Conservation (phyloP, 2,888 invertebrate genomes). For the Drosophila pegasa region DNA sequence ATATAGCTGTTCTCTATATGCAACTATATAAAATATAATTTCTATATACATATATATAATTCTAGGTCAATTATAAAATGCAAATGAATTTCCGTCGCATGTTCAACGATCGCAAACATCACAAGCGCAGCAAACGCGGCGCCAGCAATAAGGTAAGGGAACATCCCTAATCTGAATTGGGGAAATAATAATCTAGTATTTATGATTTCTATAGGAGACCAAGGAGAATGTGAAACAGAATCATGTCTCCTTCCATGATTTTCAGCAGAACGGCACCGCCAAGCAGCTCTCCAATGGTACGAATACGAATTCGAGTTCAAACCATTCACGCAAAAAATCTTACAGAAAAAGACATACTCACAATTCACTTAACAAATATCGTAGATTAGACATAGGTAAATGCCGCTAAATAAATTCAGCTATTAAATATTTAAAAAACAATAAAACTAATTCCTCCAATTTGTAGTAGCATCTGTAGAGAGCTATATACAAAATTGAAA, state of each 20-base stretch:
- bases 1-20: no score
- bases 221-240: conserved; percentile 93
- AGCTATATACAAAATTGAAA: conserved; percentile 15
- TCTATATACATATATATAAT: conserved; percentile 9
- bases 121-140: conserved; percentile 92
- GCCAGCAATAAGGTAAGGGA: conserved; percentile 90
- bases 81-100: conserved; percentile 95
- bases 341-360: conserved; percentile 85
- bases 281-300: conserved; percentile 94
- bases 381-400: conserved; percentile 86
- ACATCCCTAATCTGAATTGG: neutral
- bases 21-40: no score
- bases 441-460: conserved; percentile 22
- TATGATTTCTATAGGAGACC: conserved; percentile 46
- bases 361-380: conserved; percentile 86
- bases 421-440: conserved; percentile 33
- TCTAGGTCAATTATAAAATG: conserved; percentile 91
- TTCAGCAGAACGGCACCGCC: conserved; percentile 94
- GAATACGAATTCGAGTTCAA: conserved; percentile 89
- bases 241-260: conserved; percentile 95
- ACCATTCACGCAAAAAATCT: conserved; percentile 88
- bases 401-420: conserved; percentile 63
- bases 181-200: no score
- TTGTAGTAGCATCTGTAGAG: conserved; percentile 34
- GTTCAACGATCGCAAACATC: conserved; percentile 94